These are phyloP conservation scores for Alligator sinensis DNA, from an alignment of 2,113 vertebrate genomes.

Conservation along the genomic window DNA sequence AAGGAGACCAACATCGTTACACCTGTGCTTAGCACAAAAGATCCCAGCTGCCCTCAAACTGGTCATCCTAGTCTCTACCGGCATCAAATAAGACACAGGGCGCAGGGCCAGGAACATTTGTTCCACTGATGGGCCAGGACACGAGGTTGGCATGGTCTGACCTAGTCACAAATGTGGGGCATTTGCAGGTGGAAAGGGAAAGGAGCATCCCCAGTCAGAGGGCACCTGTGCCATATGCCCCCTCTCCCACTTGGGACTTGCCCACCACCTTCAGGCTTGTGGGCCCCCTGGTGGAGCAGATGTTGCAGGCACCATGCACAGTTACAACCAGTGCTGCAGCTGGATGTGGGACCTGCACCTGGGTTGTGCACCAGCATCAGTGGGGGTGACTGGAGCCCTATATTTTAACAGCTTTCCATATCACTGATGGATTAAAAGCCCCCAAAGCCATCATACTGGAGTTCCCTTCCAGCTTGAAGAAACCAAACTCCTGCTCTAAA, in stretches of 20 bases:
- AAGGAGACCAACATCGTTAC: slow-evolving; percentile 46
- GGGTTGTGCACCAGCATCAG: not conserved
- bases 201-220: not conserved
- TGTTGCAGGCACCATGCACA: no score
- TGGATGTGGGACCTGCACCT: not conserved
- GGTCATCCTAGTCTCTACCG: not conserved
- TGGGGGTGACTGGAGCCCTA: not conserved
- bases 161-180: not conserved
- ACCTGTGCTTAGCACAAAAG: not conserved
- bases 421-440: not conserved
- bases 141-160: not conserved
- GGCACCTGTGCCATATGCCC: not conserved
- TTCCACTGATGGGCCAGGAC: not conserved
- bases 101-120: not conserved
- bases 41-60: no score
- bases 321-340: not conserved
- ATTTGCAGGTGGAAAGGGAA: not conserved
- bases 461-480: not conserved
- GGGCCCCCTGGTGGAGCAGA: not conserved
- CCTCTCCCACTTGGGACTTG: not conserved
- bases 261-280: not conserved
- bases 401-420: not conserved
- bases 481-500: not conserved
- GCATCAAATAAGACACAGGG: not conserved
- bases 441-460: accelerated